Conservation (phyloP, 1,140 invertebrate species). For the Drosophila chauvacae region DNA sequence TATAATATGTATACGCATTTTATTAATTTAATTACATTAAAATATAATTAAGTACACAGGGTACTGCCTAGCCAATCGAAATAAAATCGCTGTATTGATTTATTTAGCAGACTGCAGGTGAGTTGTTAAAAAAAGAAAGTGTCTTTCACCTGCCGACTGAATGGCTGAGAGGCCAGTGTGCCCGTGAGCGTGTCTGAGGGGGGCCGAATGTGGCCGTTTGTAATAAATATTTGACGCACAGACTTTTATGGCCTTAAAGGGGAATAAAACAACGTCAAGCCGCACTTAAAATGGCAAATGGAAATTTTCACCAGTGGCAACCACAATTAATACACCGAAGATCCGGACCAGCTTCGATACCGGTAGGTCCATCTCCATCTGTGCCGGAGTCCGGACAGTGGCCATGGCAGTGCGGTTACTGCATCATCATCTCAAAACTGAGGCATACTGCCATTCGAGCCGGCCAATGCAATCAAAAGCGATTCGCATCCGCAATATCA, state of each 20-base stretch:
- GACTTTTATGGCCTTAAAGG: slow-evolving; percentile 71
- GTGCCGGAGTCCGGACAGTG: slow-evolving; percentile 12
- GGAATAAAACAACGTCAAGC: slow-evolving; percentile 73
- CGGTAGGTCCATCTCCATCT: slow-evolving; percentile 31
- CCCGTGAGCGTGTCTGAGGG: neutral
- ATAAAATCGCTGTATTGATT: slow-evolving; percentile 21
- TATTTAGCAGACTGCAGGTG: slow-evolving; percentile 48
- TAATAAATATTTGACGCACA: slow-evolving; percentile 76
- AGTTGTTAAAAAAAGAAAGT: slow-evolving; percentile 17
- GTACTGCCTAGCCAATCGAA: neutral
- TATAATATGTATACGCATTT: too few species aligned
- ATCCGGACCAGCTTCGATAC: slow-evolving; percentile 9
- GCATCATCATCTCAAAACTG: slow-evolving; percentile 44
- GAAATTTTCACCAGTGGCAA: slow-evolving; percentile 78
- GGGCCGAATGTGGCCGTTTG: slow-evolving; percentile 53
- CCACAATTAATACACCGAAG: slow-evolving; percentile 78
- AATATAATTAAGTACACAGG: neutral
- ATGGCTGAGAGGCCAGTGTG: slow-evolving; percentile 6
- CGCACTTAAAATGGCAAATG: slow-evolving; percentile 82
- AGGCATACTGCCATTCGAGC: slow-evolving; percentile 48
- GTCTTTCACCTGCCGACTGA: slow-evolving; percentile 16
- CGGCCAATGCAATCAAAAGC: slow-evolving; percentile 77
- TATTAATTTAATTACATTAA: neutral
- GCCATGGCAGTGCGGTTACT: slow-evolving; percentile 42
- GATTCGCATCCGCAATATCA: slow-evolving; percentile 82